A percentile compares a stretch with the other conserved stretches of the same genome.
Conservation (phyloP, 2,888 invertebrate species). For the Hydropsyche betteni region DNA sequence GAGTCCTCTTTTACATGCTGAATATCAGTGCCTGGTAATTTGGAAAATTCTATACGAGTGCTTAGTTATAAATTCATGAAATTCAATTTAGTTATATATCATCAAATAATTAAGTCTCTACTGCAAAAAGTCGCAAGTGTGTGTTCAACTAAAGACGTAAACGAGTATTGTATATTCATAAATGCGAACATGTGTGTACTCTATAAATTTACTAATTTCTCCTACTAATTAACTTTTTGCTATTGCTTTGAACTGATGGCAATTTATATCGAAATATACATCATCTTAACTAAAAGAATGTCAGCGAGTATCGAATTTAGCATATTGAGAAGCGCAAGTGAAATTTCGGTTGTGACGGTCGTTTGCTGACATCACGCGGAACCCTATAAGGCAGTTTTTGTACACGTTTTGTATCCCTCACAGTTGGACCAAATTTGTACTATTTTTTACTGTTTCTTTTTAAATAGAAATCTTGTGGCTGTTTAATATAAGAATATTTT, state of each 20-base stretch:
- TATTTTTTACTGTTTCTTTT: slow-evolving; percentile 25
- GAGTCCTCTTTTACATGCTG: no score
- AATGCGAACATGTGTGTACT: background rate
- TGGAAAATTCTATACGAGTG: no score
- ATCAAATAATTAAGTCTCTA: slow-evolving; percentile 17
- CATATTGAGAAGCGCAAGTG: background rate
- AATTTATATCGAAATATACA: no score
- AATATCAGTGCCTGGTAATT: no score
- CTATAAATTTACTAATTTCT: no score
- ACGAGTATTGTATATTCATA: slow-evolving; percentile 12
- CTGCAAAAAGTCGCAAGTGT: slow-evolving; percentile 20
- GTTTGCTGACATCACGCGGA: background rate
- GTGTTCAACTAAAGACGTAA: slow-evolving; percentile 18
- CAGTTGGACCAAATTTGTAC: slow-evolving; percentile 41
- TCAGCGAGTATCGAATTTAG: no score
- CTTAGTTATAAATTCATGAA: no score
- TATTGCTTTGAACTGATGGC: no score
- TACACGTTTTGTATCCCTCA: slow-evolving; percentile 38
- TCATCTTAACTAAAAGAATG: no score
- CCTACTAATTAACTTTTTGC: no score
- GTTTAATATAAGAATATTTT: slow-evolving; percentile 22
- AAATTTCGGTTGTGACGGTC: slow-evolving; percentile 6
- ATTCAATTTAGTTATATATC: no score
- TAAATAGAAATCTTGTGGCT: slow-evolving; percentile 9
- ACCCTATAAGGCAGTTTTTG: slow-evolving; percentile 16